Base-by-base conservation (phyloP, 53 echinoderm and acorn worm genomes). In the Crossaster papposus region DNA sequence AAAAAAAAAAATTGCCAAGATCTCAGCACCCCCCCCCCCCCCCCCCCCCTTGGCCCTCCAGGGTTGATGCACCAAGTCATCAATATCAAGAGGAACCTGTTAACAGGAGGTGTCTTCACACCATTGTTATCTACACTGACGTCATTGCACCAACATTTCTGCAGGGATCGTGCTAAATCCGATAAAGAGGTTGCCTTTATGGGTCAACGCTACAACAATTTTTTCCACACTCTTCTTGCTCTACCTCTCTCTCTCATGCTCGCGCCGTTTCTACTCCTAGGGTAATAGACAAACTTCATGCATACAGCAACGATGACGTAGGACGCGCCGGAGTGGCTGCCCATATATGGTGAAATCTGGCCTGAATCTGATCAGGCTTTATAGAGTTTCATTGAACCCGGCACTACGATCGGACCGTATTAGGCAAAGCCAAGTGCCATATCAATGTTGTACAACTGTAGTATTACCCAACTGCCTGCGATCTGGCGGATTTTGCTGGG, bases 101-200 rank as follows among this genome's bases (percentile, higher is more conserved):
- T 87, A 55, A 75, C 87, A n/a, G 26, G 58, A 54, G 83, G 87
- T 75, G 87, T 75, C 76, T 76, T 58, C 72, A 76, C 77, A 77
- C 87, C 87, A 87, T 87, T 87, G 87, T 87, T 87, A 58, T 75
- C 75, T 33, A 58, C 77, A 87, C 87, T 87, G 87, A 87, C 87
- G 87, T 87, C 87, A 87, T 77, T 75, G 74, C 33, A 18, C 17
- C 77, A 75, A 36, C 77, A 75, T 77, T 77, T 30, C 87, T 87
- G 87, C 55, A 72, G 85, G 85, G 85, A 85, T 36, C 54, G n/a
- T 55, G 76, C 87, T 87, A 75, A 87, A 87, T 87, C 87, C 55
- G 87, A 75, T 87, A 87, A 87, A 77, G 87, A 77, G 87, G 77
- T 36, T 62, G 87, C 76, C 87, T 87, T 87, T 87, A 77, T 87